Conservation (phyloP, 2,888 invertebrate genomes). For the Synanthedon formicaeformis region DNA sequence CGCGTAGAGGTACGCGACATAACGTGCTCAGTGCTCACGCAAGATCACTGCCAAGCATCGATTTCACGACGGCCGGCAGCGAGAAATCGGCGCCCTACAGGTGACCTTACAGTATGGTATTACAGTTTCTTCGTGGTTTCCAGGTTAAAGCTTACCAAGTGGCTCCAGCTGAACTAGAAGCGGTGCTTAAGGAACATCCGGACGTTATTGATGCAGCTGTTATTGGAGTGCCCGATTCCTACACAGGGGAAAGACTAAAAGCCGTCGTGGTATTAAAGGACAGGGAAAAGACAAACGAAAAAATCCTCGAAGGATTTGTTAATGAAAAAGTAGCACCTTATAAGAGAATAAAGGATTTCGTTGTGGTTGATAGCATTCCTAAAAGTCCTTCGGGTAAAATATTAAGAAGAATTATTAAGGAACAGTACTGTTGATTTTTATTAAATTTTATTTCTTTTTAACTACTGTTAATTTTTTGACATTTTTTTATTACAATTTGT, state of each 20-base stretch:
- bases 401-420: constrained; percentile 71
- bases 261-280: constrained; percentile 77
- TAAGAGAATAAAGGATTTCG: constrained; percentile 78
- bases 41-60: too few relatives aligned
- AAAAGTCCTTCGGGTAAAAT: constrained; percentile 85
- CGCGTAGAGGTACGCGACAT: too few relatives aligned
- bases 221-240: constrained; percentile 77
- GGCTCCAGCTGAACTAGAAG: constrained; percentile 90
- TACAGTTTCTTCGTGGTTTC: constrained; percentile 3
- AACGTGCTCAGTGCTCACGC: too few relatives aligned
- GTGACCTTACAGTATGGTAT: background rate
- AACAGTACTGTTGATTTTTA: constrained; percentile 8
- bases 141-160: constrained; percentile 80
- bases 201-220: constrained; percentile 85
- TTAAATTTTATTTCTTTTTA: background rate
- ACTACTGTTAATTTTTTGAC: too few relatives aligned
- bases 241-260: constrained; percentile 79
- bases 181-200: constrained; percentile 77
- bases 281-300: constrained; percentile 42
- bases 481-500: too few relatives aligned
- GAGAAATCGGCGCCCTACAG: too few relatives aligned
- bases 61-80: too few relatives aligned
- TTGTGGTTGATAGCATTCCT: constrained; percentile 77
- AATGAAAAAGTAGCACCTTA: constrained; percentile 78
- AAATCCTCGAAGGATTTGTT: constrained; percentile 73